Conservation (phyloP, 2,113 vertebrate genomes). For the Geococcyx californianus region DNA sequence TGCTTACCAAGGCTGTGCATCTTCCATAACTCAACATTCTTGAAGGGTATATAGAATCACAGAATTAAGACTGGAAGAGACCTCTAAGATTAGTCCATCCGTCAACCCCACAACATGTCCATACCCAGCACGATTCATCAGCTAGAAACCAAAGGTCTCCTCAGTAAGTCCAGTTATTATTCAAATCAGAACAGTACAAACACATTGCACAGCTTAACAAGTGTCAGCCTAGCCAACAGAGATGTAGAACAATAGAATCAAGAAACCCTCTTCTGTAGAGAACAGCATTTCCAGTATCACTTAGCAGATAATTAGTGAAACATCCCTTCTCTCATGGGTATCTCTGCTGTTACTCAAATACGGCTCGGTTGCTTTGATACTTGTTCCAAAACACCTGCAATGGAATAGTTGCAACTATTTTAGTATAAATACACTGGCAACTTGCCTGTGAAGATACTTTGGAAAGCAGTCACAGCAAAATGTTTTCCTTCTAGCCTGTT, state of each 20-base stretch:
- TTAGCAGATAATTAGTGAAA: not conserved
- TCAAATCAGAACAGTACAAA: not conserved
- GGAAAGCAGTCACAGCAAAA: not conserved
- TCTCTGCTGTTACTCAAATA: not conserved
- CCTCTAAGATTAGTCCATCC: too few species aligned
- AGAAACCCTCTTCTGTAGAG: too few species aligned
- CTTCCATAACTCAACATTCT: not conserved
- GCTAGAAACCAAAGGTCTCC: not conserved
- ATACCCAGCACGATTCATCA: not conserved
- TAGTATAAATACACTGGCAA: not conserved
- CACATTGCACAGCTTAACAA: rapidly evolving
- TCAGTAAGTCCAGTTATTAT: rapidly evolving
- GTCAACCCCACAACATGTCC: too few species aligned
- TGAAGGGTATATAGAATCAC: not conserved
- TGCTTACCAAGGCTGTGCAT: not conserved
- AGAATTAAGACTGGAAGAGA: too few species aligned
- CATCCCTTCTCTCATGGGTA: rapidly evolving
- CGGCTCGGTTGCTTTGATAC: conserved; percentile 17
- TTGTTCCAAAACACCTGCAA: conserved; percentile 33
- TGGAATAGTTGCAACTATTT: conserved; percentile 6
- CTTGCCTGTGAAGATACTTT: not conserved
- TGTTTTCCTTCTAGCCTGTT: not conserved
- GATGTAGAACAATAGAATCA: rapidly evolving
- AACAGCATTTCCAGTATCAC: not conserved
- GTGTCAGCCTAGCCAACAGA: not conserved